Conservation (phyloP, 2,113 vertebrate species). For the Forbesichthys papilliferus region DNA sequence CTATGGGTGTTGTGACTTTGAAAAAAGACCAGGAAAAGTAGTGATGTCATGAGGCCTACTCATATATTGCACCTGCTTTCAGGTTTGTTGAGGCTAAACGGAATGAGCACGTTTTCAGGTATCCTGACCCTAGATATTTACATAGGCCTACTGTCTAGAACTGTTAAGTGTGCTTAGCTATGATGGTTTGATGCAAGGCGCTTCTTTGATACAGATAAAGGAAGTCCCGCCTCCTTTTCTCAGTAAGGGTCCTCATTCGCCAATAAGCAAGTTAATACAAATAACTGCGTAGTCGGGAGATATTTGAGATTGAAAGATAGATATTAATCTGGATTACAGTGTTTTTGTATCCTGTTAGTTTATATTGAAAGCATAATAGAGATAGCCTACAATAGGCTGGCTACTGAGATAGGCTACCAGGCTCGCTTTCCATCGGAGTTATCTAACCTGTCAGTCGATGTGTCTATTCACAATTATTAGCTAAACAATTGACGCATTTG, state of each 20-base stretch:
- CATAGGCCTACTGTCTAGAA: too few relatives aligned
- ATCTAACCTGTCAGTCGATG: conserved; percentile 10
- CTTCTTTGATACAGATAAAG: background rate
- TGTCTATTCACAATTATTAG: conserved; percentile 17
- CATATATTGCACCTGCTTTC: too few relatives aligned
- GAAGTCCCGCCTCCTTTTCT: conserved; percentile 63
- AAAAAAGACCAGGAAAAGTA: background rate
- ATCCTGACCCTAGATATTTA: too few relatives aligned
- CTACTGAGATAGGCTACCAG: background rate
- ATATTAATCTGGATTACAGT: conserved; percentile 32
- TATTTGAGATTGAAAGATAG: conserved; percentile 49
- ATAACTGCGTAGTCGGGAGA: conserved; percentile 44
- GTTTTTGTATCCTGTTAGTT: conserved; percentile 9
- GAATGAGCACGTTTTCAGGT: too few relatives aligned
- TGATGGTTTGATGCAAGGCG: too few relatives aligned
- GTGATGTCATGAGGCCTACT: too few relatives aligned
- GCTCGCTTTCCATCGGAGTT: background rate
- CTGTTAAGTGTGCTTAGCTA: too few relatives aligned
- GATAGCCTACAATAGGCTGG: background rate
- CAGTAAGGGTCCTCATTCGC: conserved; percentile 41
- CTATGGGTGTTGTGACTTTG: background rate
- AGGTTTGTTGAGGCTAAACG: too few relatives aligned
- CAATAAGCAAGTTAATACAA: conserved; percentile 18
- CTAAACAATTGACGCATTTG: conserved; percentile 30
- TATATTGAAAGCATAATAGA: background rate